Base-by-base conservation (phyloP, 2,888 invertebrate genomes). In the Acleris laterana region DNA sequence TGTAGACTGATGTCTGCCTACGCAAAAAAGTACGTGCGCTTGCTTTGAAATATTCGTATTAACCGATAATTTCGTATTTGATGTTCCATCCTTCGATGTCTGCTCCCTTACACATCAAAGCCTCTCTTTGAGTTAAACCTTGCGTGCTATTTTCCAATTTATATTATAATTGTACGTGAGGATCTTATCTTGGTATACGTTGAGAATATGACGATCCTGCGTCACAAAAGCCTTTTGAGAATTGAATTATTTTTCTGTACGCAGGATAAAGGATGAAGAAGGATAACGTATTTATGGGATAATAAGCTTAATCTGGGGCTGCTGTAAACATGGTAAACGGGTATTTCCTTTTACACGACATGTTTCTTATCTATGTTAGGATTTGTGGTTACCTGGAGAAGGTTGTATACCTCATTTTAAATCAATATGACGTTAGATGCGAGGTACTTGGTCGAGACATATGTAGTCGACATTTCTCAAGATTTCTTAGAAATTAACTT, bases 121-220 rank as follows among this genome's bases (percentile, higher is more conserved):
- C 57, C 38, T 55, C 49, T 59, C 44, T 50, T 46, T 32, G 63
- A 42, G 58, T 50, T 58, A 52, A 64, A 61, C 48, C 61, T 57
- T 28, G 68, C 68, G 64, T 68, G 68, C 63, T 46, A 52, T 57
- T 68, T 60, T 68, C 56, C 64, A 68, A 64, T 68, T 68, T 64
- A 52, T 52, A 62, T 38, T 56, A 62, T 66, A 66, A 66, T 65
- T 65, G 60, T 65, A 28, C 61, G 56, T 49, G 17, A 32, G 61
- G 42, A 28, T 20, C 60, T 60, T 55, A 65, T 61, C 56, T 60
- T 17, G 57, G 57, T 25, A 48, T 46, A 58, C 32, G 63, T 32
- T 52, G 44, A 61, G 44, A 56, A 66, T 61, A 65, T 60, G 59
- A 56, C 38, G 42, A 60, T 51, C 55, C 46, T n/a, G 56, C 38